These are phyloP conservation scores for Dysmachus trigonus DNA, from an alignment of 2,888 invertebrate species.

Conservation along the genomic window DNA sequence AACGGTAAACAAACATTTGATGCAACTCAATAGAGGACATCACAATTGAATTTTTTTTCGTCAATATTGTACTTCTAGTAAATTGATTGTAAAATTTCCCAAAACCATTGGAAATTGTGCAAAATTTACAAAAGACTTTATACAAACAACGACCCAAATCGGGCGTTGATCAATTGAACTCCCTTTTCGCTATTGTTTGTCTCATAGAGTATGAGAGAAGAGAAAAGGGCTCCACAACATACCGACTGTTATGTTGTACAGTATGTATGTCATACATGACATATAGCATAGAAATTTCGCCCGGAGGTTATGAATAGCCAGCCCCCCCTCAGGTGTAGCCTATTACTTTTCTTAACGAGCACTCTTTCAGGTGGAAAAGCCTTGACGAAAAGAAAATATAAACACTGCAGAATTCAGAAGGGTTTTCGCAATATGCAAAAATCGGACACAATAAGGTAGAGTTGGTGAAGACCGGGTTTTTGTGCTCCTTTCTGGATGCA, in stretches of 20 bases:
- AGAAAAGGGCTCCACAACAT: not conserved
- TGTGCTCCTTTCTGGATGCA: not conserved
- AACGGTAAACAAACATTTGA: not conserved
- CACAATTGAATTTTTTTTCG: not conserved
- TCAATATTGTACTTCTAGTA: not conserved
- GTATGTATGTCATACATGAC: not conserved
- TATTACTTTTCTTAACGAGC: constrained; percentile 2
- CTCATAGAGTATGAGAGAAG: not conserved
- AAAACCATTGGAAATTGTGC: not conserved
- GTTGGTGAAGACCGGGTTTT: not conserved
- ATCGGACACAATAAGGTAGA: not conserved
- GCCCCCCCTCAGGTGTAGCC: not conserved
- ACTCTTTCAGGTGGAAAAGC: not conserved
- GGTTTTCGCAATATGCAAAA: constrained; percentile 24
- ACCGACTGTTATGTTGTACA: not conserved
- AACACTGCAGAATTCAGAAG: constrained; percentile 5
- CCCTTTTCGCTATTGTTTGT: not conserved
- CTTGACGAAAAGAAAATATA: constrained; percentile 26
- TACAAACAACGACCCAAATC: not conserved
- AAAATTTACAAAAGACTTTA: not conserved
- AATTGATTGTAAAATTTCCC: not conserved
- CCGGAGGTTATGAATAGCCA: not conserved
- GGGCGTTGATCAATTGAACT: not conserved
- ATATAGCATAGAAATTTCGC: not conserved
- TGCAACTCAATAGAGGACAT: not conserved